phyloP scores from a whole-genome alignment of 2,888 invertebrate genomes.

The Ochropacha duplaris region DNA sequence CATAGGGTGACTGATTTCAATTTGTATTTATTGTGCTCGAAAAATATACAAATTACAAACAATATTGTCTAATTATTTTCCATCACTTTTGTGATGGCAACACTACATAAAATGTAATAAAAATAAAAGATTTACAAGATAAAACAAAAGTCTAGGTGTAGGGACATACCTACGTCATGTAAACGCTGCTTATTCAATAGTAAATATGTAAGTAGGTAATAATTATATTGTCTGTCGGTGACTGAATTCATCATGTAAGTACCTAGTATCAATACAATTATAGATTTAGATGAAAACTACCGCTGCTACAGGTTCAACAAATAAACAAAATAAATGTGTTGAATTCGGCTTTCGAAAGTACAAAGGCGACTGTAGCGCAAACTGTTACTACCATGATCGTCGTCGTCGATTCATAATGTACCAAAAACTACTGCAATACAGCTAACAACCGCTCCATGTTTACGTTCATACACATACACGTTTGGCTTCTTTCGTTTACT shows the following conservation, averaged over 20 bases:
- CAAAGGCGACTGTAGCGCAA: neutral
- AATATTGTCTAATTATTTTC: conserved; percentile 17
- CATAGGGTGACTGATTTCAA: conserved; percentile 26
- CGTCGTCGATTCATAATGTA: too few relatives aligned
- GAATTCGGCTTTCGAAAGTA: neutral
- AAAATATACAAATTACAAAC: conserved; percentile 29
- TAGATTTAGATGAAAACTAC: neutral
- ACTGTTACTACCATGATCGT: neutral
- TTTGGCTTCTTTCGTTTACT: too few relatives aligned
- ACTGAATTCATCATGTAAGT: neutral
- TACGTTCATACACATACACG: too few relatives aligned
- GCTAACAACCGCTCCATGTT: too few relatives aligned
- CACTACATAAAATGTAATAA: neutral
- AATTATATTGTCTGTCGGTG: too few relatives aligned
- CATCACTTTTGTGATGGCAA: neutral
- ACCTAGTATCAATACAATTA: neutral
- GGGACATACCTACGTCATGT: too few relatives aligned
- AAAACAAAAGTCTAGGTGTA: too few relatives aligned
- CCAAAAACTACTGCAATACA: too few relatives aligned
- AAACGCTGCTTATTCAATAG: too few relatives aligned
- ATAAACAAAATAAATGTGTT: neutral
- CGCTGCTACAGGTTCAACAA: neutral
- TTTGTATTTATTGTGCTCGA: conserved; percentile 55
- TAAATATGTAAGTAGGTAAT: too few relatives aligned
- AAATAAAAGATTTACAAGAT: neutral